Evolutionary conservation across 2,113 vertebrate genomes (phyloP), one percentile per base, ranked within the genome.

Genomic region (Triplophysa dalaica): DNA sequence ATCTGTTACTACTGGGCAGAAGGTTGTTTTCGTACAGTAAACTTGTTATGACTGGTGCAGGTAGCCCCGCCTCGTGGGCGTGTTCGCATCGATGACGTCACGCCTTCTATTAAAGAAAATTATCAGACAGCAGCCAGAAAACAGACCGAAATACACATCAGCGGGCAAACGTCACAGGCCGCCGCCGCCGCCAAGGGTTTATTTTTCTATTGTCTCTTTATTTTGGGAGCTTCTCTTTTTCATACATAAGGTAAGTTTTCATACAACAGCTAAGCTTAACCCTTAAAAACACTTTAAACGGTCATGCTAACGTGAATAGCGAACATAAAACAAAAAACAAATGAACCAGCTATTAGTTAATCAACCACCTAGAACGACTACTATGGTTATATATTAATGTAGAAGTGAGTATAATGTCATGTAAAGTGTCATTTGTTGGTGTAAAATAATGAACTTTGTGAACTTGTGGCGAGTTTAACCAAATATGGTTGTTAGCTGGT

Each of bases 41-140:
- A 13, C n/a, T 17, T 64, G 16, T 14, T 8, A 24, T 75, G 73
- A 75, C 58, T 33, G 14, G 43, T 43, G 26, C 12, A 0, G 16
- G 5, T 14, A 56, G 45, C 24, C 22, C 58, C 69, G 56, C 63
- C 75, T 45, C 58, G 2, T 4, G n/a, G 17, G 33, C 3, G 8
- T 33, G 75, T 79, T 43, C 45, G 70, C 86, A 81, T 82, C 75
- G 29, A 74, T 90, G 88, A 92, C 91, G 90, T 85, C 68, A 50
- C 33, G 78, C 45, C 21, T 38, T 43, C 82, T 74, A 82, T 87
- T 88, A 63, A 81, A 80, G 74, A 82, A 82, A 84, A 38, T 81
- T 82, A 84, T 77, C 78, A 82, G 83, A 88, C 86, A 80, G 85
- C 86, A 81, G 56, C 14, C 63, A 43, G 62, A 54, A 76, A 65